Base-by-base conservation (phyloP, 1,140 invertebrate genomes). In the Periplaneta americana region DNA sequence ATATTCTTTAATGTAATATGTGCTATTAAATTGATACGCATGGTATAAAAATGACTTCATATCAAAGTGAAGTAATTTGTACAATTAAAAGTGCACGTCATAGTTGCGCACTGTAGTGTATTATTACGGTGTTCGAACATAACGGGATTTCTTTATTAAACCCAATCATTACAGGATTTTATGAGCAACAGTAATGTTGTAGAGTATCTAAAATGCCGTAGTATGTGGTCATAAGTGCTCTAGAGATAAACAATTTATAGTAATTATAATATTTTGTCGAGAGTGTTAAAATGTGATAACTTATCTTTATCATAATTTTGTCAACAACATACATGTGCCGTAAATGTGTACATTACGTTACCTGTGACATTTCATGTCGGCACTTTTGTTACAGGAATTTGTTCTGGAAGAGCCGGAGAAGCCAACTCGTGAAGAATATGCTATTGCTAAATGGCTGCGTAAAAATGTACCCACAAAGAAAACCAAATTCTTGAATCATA, bases 401-500 rank as follows among this genome's bases (percentile, higher is more conserved):
- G 86, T 88, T 81, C 88, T 85, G 86, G 86, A 90, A 82, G 86
- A 88, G 37, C 84, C 89, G 82, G 93, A 93, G 81, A 96, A 96
- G 87, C 94, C 96, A 2, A 92, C 94, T 2, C 98, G 98, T 89
- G 95, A 98, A 76, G 97, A 99, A 88, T 98, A 98, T 89, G 92
- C 93, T 0, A 92, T 99, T 33, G 98, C 97, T 0, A 98, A 98
- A 88, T 99, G 96, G 95, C 89, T 99, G 75, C 94, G 96, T 77
- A 95, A 95, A 83, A 98, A 98, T 89, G 94, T 98, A 22, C 97
- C 96, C 22, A 95, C 93, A 11, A 98, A 98, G 88, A 97, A 97
- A 87, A 98, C 97, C 0, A 99, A 97, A 89, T 98, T 99, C 86
- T 91, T 97, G 75, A 96, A 96, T 85, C 98, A 99, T 88, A 95